Evolutionary conservation across 2,888 invertebrate genomes (phyloP).

Genomic region (Drosophila nr. perissopoda): DNA sequence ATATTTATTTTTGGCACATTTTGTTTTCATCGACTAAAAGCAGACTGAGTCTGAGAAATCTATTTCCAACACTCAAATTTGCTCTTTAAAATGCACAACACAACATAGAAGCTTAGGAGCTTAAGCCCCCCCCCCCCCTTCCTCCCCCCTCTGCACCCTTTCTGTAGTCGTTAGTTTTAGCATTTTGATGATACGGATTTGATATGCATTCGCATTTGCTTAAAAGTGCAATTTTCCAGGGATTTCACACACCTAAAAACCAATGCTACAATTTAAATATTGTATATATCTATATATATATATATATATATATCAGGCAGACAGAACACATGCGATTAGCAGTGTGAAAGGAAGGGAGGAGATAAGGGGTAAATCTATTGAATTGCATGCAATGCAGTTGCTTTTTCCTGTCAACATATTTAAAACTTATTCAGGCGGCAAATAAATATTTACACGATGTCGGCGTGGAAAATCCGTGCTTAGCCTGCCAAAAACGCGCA

Average conservation of each 20-base stretch:
- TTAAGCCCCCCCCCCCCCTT: no score
- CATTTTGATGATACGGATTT: constrained; percentile 19
- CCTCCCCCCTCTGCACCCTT: fast-evolving
- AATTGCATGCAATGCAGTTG: constrained; percentile 40
- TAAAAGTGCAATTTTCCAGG: constrained; percentile 28
- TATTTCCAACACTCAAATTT: background rate
- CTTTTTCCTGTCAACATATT: constrained; percentile 63
- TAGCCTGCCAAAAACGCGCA: constrained; percentile 60
- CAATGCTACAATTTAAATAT: constrained; percentile 17
- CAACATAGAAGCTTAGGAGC: background rate
- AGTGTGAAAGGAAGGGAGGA: background rate
- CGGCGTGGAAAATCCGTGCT: constrained; percentile 72
- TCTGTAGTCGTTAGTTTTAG: background rate
- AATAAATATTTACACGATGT: constrained; percentile 73
- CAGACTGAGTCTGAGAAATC: background rate
- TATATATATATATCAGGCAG: constrained; percentile 9
- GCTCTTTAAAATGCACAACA: background rate
- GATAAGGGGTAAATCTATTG: constrained; percentile 25
- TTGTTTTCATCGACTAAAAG: background rate
- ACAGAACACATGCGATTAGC: constrained; percentile 48
- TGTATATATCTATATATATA: background rate
- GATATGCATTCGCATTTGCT: constrained; percentile 32
- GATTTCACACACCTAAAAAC: constrained; percentile 17
- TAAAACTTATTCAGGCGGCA: constrained; percentile 76
- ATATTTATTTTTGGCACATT: background rate